Percentiles rank a stretch among this genome's conserved stretches.
Evolutionary conservation across 2,797 vertebrate species (phyloP).

Genomic region (Chelon labrosus): DNA sequence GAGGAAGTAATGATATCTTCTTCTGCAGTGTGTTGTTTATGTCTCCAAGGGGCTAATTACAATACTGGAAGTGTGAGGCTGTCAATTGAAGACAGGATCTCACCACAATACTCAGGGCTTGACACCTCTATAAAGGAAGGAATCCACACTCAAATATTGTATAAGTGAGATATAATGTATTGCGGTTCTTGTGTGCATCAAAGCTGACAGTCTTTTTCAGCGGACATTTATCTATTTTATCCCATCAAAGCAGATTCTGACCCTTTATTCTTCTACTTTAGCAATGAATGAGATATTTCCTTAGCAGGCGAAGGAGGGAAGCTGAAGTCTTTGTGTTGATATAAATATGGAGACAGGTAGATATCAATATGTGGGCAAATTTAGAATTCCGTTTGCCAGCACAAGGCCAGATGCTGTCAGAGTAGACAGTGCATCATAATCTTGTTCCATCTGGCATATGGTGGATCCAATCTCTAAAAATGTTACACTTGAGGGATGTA

Average conservation of each 20-base stretch:
- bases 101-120: constrained; percentile 41
- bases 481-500: constrained; percentile 74
- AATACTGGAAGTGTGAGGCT: constrained; percentile 71
- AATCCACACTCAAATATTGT: constrained; percentile 33
- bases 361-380: constrained; percentile 56
- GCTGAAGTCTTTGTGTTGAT: constrained; percentile 55
- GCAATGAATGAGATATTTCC: constrained; percentile 26
- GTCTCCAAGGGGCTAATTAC: constrained; percentile 85
- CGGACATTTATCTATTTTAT: constrained; percentile 22
- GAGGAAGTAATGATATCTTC: constrained; percentile 74
- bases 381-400: constrained; percentile 64
- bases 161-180: constrained; percentile 40
- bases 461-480: constrained; percentile 72
- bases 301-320: constrained; percentile 27
- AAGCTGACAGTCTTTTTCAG: constrained; percentile 11
- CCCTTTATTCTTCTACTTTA: constrained; percentile 16
- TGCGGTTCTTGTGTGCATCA: constrained; percentile 34
- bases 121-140: constrained; percentile 46
- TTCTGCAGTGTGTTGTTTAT: constrained; percentile 62
- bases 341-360: constrained; percentile 60
- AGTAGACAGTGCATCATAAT: constrained; percentile 74
- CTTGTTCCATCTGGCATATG: constrained; percentile 76
- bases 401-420: constrained; percentile 68
- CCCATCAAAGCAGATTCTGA: constrained; percentile 34
- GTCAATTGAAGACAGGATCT: constrained; percentile 65